Base-by-base conservation (phyloP, 2,888 invertebrate species). In the Hirtodrosophila alboralis region DNA sequence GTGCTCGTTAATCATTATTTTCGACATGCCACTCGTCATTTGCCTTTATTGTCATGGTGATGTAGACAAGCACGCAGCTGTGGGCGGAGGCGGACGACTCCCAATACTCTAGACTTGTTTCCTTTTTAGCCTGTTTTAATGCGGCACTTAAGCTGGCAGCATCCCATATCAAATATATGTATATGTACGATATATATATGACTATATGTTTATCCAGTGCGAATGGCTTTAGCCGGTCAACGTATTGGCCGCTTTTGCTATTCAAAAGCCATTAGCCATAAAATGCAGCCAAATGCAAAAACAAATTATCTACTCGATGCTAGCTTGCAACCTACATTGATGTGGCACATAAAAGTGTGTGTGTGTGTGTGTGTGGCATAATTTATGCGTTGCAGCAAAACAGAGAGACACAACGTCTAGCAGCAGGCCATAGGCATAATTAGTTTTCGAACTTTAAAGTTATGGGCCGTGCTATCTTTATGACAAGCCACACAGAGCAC, bases 401-500 rank as follows among this genome's bases (percentile, higher is more conserved):
- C 14, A 54, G 23, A 73, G 54, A 38, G 18, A 21, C n/a, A 21
- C 18, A 3, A 4, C 18, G 18, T 21, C 18, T 21, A 21, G 23
- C 48, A 49, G 57, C 54, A 36, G 56, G 77, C 87, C 87, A 78
- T 88, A 88, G 88, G 78, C 86, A 87, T 89, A 88, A 88, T 88
- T 88, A 88, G 88, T 88, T 88, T 88, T 83, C 84, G 79, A 87
- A 87, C 77, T 87, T 81, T 77, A 76, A 86, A 88, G 83, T 77
- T 80, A 80, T 85, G 79, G 79, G 48, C 49, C 33, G 34, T 83
- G 85, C 85, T 85, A 85, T 85, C 79, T 85, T 80, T 80, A 85
- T 80, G 79, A 69, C 56, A 60, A 30, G 33, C 43, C 28, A n/a
- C n/a, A n/a, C 61, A 54, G 41, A 38, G 52, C 59, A 47, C 51